Percentiles rank a stretch among this genome's conserved stretches.
Conservation (phyloP, 2,797 vertebrate genomes). For the Harpagifer antarcticus region DNA sequence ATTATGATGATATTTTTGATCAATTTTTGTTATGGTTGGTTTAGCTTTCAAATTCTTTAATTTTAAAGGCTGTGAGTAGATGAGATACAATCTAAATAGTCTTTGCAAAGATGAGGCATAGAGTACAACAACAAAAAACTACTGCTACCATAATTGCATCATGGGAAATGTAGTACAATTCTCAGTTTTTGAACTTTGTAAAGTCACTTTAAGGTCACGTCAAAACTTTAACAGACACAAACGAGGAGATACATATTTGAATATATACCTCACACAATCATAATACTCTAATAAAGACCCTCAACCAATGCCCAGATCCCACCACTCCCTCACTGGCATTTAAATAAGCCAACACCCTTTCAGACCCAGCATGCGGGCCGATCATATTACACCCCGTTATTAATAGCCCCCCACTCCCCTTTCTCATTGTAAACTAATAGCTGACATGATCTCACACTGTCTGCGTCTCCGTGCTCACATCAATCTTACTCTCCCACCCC, state of each 20-base stretch:
- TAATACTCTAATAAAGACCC: background rate
- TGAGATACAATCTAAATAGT: no score
- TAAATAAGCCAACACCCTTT: slow-evolving; percentile 40
- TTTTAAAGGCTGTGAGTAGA: no score
- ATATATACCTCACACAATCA: background rate
- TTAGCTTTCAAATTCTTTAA: no score
- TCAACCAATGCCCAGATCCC: background rate
- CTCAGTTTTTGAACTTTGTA: background rate
- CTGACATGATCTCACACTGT: slow-evolving; percentile 46
- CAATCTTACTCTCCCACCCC: slow-evolving; percentile 3
- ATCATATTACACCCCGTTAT: slow-evolving; percentile 77
- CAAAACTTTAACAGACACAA: background rate
- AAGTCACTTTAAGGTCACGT: no score
- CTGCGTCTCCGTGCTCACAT: slow-evolving; percentile 25
- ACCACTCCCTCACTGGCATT: slow-evolving; percentile 28
- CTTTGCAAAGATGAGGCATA: no score
- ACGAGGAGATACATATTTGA: no score
- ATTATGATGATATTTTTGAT: no score
- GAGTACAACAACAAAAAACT: no score
- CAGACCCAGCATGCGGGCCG: slow-evolving; percentile 29
- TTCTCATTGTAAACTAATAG: slow-evolving; percentile 75
- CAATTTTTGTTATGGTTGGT: no score
- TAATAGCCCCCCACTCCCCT: slow-evolving; percentile 75
- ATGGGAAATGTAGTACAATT: background rate
- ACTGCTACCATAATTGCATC: no score